These are phyloP conservation scores for Tribolium castaneum DNA, from an alignment of 1,140 invertebrate species.

Conservation along the genomic window DNA sequence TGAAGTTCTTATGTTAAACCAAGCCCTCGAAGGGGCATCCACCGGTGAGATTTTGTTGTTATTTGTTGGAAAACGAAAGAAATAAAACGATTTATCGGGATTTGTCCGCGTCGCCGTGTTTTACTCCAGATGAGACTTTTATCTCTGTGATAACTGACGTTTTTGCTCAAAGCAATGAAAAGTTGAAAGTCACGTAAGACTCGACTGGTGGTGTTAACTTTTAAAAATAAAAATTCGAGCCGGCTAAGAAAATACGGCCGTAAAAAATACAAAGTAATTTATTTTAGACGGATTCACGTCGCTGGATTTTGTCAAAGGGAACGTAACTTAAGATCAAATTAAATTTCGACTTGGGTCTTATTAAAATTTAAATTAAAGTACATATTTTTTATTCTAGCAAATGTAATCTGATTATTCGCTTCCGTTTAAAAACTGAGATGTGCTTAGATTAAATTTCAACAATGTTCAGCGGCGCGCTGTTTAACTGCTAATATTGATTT, in stretches of 20 bases:
- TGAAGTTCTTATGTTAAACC: background rate
- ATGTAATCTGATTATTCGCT: constrained; percentile 13
- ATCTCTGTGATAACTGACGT: constrained; percentile 26
- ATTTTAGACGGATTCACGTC: background rate
- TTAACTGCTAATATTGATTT: background rate
- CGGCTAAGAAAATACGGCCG: background rate
- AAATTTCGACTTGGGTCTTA: background rate
- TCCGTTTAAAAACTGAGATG: constrained; percentile 1
- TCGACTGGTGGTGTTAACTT: constrained; percentile 5
- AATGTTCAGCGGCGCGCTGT: background rate
- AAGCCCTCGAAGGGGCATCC: background rate
- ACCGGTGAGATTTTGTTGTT: constrained; percentile 9
- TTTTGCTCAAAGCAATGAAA: constrained; percentile 16
- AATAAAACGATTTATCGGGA: constrained; percentile 32
- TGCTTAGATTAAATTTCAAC: background rate
- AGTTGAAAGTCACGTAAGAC: constrained; percentile 26
- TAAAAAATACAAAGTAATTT: constrained; percentile 6
- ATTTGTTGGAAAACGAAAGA: constrained; percentile 31
- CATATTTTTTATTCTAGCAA: constrained; percentile 16
- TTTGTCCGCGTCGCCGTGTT: constrained; percentile 29
- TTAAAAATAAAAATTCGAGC: constrained; percentile 9
- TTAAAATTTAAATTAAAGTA: constrained; percentile 23
- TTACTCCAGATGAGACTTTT: constrained; percentile 27
- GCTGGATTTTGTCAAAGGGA: background rate
- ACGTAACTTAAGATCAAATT: background rate